Base-by-base conservation (phyloP, 2,113 vertebrate genomes). In the Brienomyrus brachyistius region DNA sequence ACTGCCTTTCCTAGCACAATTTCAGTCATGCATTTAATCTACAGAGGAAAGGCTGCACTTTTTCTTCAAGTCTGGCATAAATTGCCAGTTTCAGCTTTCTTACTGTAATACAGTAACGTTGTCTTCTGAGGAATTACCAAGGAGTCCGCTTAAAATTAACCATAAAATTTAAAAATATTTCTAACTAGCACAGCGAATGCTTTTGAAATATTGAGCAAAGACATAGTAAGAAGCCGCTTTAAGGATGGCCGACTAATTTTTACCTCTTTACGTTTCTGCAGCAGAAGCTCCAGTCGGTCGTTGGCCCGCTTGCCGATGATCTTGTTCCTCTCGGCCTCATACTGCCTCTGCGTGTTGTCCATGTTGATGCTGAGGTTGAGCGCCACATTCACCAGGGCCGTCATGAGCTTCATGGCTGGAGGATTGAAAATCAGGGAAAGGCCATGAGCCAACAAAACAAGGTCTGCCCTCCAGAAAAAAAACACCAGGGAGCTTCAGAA, bases 331-430 rank as follows among this genome's bases (percentile, higher is more conserved):
- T 99, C 98, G 51, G 98, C 95, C 92, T 99, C 98, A 54, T 99
- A 99, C 59, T 99, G 98, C 89, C 98, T 95, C 93, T 99, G 98
- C 23, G 98, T 99, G 92, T 99, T 99, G 95, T 99, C 98, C 98
- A 99, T 98, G 96, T 99, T 99, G 94, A 99, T 99, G 95, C 98
- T 99, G 92, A 99, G 95, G 95, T 99, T 99, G 92, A 99, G 96
- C 91, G 98, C 98, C 95, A 99, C 98, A 92, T 99, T 99, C 95
- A 99, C 98, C 95, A 99, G 96, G 90, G 98, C 98, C 35, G 98
- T 99, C 98, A 99, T 99, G 93, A 99, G 95, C 93, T 99, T 99
- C 98, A 99, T 99, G 92, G 98, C 98, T 99, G 92, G 91, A 90
- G 90, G 93, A 62, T 10, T 21, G 43, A 15, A 84, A 62, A 19